Evolutionary conservation across 2,888 invertebrate species (phyloP).

Genomic region (Coenonympha arcania): DNA sequence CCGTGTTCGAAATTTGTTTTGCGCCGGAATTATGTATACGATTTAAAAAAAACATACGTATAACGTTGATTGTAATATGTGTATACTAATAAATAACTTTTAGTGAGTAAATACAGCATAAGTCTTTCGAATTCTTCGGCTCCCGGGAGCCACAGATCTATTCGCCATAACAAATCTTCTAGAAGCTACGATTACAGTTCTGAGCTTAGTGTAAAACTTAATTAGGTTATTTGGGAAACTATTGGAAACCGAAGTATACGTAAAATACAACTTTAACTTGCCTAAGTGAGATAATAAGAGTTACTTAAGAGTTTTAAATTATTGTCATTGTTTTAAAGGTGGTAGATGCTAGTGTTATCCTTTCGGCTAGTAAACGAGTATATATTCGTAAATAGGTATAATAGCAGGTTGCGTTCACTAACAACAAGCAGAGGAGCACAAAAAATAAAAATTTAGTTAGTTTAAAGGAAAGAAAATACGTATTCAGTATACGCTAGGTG

Average conservation of each 20-base stretch:
- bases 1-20: slow-evolving; percentile 61
- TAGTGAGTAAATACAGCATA: slow-evolving; percentile 53
- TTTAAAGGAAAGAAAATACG: slow-evolving; percentile 58
- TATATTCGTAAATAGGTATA: slow-evolving; percentile 62
- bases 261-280: slow-evolving; percentile 74
- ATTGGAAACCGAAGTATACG: slow-evolving; percentile 74
- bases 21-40: slow-evolving; percentile 73
- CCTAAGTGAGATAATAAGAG: slow-evolving; percentile 73
- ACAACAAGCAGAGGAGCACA: slow-evolving; percentile 55
- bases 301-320: slow-evolving; percentile 71
- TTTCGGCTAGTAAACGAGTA: slow-evolving; percentile 64
- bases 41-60: slow-evolving; percentile 70
- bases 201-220: slow-evolving; percentile 66
- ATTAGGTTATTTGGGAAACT: slow-evolving; percentile 60
- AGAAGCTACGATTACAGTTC: slow-evolving; percentile 48
- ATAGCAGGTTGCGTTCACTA: slow-evolving; percentile 48
- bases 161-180: slow-evolving; percentile 31
- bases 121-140: slow-evolving; percentile 27
- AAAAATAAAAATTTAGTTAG: slow-evolving; percentile 59
- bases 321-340: slow-evolving; percentile 68
- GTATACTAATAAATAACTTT: slow-evolving; percentile 67
- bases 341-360: slow-evolving; percentile 68
- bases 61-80: slow-evolving; percentile 73
- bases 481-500: slow-evolving; percentile 72
- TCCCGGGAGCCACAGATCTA: slow-evolving; percentile 26